Conservation (phyloP, 92 coral and sea anemone species). For the Umimayanthus chanpuru region DNA sequence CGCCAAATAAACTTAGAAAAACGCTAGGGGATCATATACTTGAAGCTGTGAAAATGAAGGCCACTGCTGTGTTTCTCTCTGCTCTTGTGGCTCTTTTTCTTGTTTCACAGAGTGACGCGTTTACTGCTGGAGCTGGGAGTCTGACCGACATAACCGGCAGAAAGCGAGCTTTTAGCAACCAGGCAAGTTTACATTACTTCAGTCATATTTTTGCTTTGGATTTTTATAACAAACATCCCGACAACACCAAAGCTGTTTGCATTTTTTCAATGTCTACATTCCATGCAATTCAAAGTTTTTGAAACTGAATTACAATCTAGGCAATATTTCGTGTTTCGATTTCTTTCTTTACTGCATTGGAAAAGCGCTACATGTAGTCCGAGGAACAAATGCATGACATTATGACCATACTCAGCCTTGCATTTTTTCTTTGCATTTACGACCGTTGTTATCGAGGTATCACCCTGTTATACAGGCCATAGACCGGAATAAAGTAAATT, state of each 20-base stretch:
- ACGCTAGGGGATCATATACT: neutral
- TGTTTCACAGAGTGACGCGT: slow-evolving; percentile 26
- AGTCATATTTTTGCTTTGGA: neutral
- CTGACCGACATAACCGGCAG: neutral
- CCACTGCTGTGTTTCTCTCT: neutral
- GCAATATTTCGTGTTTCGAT: too few relatives aligned
- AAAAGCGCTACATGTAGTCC: too few relatives aligned
- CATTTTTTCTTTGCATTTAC: too few relatives aligned
- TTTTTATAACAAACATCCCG: neutral
- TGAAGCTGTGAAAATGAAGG: neutral
- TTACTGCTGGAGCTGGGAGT: slow-evolving; percentile 17
- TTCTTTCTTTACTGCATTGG: too few relatives aligned
- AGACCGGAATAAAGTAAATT: too few relatives aligned
- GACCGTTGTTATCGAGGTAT: too few relatives aligned
- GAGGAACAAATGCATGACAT: too few relatives aligned
- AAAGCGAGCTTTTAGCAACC: neutral
- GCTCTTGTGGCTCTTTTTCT: neutral
- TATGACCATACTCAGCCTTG: too few relatives aligned
- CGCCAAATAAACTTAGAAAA: too few relatives aligned
- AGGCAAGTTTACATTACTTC: slow-evolving; percentile 2
- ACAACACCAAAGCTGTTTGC: neutral
- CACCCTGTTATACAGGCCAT: too few relatives aligned
- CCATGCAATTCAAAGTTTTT: neutral
- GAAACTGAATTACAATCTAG: neutral
- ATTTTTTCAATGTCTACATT: neutral